Conservation (phyloP, 2,888 invertebrate genomes). For the Salticus scenicus region DNA sequence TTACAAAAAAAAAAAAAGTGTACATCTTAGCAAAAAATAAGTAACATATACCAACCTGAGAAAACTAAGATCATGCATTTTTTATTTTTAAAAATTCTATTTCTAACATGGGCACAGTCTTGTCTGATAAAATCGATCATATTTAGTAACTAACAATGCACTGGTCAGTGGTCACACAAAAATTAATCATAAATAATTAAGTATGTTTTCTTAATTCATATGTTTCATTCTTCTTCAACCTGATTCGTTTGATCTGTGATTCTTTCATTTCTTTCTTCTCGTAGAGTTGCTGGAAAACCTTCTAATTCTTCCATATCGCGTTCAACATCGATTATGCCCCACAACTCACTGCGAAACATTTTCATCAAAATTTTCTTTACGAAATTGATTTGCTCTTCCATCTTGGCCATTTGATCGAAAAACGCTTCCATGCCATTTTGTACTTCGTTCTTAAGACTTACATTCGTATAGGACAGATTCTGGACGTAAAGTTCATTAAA, state of each 20-base stretch:
- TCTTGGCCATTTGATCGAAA: constrained; percentile 7
- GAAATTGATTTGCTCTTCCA: constrained; percentile 23
- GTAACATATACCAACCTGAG: too few relatives aligned
- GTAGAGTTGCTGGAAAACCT: too few relatives aligned
- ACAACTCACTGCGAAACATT: background rate
- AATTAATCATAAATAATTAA: too few relatives aligned
- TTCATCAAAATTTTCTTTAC: background rate
- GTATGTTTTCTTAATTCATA: background rate
- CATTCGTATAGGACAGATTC: constrained; percentile 30
- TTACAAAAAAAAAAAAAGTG: too few relatives aligned
- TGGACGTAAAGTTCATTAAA: constrained; percentile 52
- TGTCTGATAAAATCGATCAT: too few relatives aligned
- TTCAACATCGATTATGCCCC: background rate
- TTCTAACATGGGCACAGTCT: too few relatives aligned
- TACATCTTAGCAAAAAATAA: too few relatives aligned
- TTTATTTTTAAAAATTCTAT: too few relatives aligned
- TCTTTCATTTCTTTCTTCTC: background rate
- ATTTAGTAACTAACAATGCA: too few relatives aligned
- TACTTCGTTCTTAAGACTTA: background rate
- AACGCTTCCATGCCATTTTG: constrained; percentile 34
- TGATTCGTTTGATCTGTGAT: constrained; percentile 3
- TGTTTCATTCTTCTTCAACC: constrained; percentile 21
- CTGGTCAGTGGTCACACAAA: too few relatives aligned
- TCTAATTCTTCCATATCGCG: background rate
- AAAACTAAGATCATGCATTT: too few relatives aligned